phyloP scores from a whole-genome alignment of 64 coral and sea anemone species.

The Dendrophyllia cribrosa region DNA sequence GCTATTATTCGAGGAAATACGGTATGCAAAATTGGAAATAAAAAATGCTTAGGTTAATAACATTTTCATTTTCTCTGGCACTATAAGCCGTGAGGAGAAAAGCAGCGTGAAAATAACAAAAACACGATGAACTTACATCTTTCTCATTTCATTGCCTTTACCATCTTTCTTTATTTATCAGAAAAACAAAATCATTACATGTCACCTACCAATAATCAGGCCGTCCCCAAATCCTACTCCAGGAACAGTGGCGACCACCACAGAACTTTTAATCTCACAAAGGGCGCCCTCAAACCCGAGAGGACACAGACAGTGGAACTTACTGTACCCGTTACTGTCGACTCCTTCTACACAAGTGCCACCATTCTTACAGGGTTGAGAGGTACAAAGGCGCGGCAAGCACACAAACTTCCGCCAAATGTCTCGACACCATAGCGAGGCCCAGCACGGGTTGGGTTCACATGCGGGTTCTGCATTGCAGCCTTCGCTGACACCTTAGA shows the following conservation, averaged over 20 bases:
- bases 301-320: constrained; percentile 82
- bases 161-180: too few relatives aligned
- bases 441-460: constrained; percentile 26
- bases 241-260: constrained; percentile 49
- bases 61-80: too few relatives aligned
- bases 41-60: too few relatives aligned
- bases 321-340: constrained; percentile 64
- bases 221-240: constrained; percentile 41
- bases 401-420: constrained; percentile 79
- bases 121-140: too few relatives aligned
- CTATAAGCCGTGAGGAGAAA: too few relatives aligned
- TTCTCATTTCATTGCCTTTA: too few relatives aligned
- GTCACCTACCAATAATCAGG: constrained; percentile 72
- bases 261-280: constrained; percentile 78
- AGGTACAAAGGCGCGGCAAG: constrained; percentile 74
- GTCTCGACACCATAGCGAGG: constrained; percentile 87
- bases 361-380: constrained; percentile 78
- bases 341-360: constrained; percentile 83
- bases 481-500: constrained; percentile 75
- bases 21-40: too few relatives aligned
- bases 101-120: too few relatives aligned
- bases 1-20: too few relatives aligned
- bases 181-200: background rate
- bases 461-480: constrained; percentile 72
- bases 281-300: constrained; percentile 62